A percentile compares a stretch with the other conserved stretches of the same genome.
Conservation (phyloP, 2,888 invertebrate genomes). For the Homarus gammarus region DNA sequence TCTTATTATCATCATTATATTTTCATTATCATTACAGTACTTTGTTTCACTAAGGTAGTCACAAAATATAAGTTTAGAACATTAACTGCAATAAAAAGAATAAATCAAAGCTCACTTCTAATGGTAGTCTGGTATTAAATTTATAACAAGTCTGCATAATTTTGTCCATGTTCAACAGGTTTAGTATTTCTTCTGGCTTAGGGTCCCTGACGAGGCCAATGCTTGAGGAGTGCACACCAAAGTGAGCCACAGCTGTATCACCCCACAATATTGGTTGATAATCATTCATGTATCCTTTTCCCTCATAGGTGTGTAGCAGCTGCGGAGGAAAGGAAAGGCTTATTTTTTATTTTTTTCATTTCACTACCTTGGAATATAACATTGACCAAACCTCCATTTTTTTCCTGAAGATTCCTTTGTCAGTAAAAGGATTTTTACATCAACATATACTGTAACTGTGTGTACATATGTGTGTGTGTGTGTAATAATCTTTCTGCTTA, state of each 20-base stretch:
- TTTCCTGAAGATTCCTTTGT: too few relatives aligned
- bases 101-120: constrained; percentile 37
- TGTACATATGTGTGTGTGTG: too few relatives aligned
- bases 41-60: too few relatives aligned
- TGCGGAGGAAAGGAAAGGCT: neutral
- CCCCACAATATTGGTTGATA: constrained; percentile 64
- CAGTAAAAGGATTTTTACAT: too few relatives aligned
- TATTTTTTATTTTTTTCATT: too few relatives aligned
- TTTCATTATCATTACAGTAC: too few relatives aligned
- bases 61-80: too few relatives aligned
- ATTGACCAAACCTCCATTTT: too few relatives aligned
- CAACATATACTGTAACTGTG: too few relatives aligned
- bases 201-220: constrained; percentile 27
- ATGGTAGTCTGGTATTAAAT: constrained; percentile 46
- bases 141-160: constrained; percentile 46
- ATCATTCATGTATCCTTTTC: constrained; percentile 42
- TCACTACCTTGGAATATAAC: too few relatives aligned
- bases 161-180: constrained; percentile 38
- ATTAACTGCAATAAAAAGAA: neutral
- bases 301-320: constrained; percentile 55
- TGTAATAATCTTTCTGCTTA: too few relatives aligned
- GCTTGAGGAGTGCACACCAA: constrained; percentile 30
- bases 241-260: constrained; percentile 58
- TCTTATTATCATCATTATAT: too few relatives aligned
- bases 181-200: constrained; percentile 42